Evolutionary conservation across 2,113 vertebrate species (phyloP).

Genomic region (Coryphaenoides rupestris): DNA sequence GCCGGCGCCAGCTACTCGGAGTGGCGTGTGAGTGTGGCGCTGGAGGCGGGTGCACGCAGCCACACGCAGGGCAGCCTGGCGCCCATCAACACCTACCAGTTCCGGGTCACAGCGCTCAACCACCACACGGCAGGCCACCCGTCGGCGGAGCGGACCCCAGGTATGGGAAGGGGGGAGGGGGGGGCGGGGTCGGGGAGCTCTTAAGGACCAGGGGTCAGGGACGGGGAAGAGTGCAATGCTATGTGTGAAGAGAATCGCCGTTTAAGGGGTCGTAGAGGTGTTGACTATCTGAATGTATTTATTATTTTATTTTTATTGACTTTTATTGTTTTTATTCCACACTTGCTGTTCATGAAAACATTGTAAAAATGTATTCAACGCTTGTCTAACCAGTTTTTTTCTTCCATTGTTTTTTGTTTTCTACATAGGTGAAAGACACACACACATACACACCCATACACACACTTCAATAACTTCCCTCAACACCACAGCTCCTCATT

Average conservation of each 20-base stretch:
- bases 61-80: constrained; percentile 75
- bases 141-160: constrained; percentile 85
- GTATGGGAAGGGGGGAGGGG: constrained; percentile 60
- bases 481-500: too few species aligned
- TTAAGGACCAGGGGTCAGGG: neutral
- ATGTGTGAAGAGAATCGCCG: too few species aligned
- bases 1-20: neutral
- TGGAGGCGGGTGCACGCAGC: constrained; percentile 73
- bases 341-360: neutral
- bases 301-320: neutral
- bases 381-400: constrained; percentile 53
- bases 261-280: too few species aligned
- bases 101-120: constrained; percentile 83
- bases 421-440: constrained; percentile 71
- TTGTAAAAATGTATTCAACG: constrained; percentile 1
- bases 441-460: constrained; percentile 17
- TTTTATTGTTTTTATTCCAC: neutral
- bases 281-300: neutral
- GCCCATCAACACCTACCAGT: constrained; percentile 75
- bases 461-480: neutral
- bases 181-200: neutral
- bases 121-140: constrained; percentile 82
- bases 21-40: constrained; percentile 75
- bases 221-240: neutral
- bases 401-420: constrained; percentile 53